Base-by-base conservation (phyloP, 2,888 invertebrate genomes). In the Trissonchulus latispiculum region DNA sequence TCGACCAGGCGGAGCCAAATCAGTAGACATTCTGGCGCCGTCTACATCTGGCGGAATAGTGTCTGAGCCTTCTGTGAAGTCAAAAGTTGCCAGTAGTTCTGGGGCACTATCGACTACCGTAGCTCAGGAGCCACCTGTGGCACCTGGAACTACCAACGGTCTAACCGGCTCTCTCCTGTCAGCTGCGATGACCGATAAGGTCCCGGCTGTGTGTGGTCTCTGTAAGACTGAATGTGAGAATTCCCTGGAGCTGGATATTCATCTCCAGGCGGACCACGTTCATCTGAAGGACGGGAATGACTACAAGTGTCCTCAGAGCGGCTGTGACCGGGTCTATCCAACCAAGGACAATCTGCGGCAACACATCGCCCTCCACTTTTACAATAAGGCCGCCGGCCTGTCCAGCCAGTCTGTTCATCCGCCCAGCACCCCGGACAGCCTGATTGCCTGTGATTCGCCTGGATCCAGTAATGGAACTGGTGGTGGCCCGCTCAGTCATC, bases 221-320 rank as follows among this genome's bases (percentile, higher is more conserved):
- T 48, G 48, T 48, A 48, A 48, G 48, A 8, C 23, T 8, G 48
- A 48, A 48, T 8, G 8, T 8, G 48, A 48, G 48, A 48, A 48
- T 1, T 23, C 36, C 23, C 48, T 36, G 32, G 75, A 75, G 37
- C 71, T 78, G 36, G 73, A 79, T 33, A 76, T 80, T 3, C 81
- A 81, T 70, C 68, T 80, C 29, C 79, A 80, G 62, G 77, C 80
- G 28, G 81, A 82, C 71, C 81, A 81, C 75, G 74, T 81, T 33
- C 64, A 74, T 28, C 78, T 81, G 74, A 76, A 77, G 29, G 81
- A 81, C 70, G 81, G 81, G 18, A 77, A 76, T 33, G 78, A 80
- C 71, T 79, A 76, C 70, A 74, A 74, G 37, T 81, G 81, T 72
- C 80, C 81, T 2, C 71, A 73, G 15, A 75, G 74, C 48, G 76